Evolutionary conservation across 92 coral and sea anemone species (phyloP).

Genomic region (Virgularia gustaviana): DNA sequence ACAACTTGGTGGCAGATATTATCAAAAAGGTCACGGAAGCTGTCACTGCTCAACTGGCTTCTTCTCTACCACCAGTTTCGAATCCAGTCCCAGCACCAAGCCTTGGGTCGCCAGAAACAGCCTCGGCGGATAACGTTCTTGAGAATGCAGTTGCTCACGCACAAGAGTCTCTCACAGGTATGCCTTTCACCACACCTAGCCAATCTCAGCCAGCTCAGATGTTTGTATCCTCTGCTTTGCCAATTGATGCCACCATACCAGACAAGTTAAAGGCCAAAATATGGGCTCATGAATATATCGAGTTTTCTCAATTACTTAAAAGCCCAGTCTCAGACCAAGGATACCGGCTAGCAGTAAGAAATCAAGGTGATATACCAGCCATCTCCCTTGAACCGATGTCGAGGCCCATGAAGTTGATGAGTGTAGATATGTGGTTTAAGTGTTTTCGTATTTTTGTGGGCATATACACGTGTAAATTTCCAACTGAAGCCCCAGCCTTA

Average conservation of each 20-base stretch:
- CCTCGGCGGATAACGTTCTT: no score
- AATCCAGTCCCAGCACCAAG: no score
- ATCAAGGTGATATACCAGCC: conserved; percentile 33
- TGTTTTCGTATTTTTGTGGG: conserved; percentile 48
- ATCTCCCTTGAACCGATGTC: conserved; percentile 35
- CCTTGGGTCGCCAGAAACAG: no score
- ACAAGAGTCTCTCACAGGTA: no score
- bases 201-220: neutral
- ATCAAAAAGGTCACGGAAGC: no score
- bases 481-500: no score
- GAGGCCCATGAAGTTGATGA: conserved; percentile 14
- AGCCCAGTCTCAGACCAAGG: conserved; percentile 24
- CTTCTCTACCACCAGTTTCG: no score
- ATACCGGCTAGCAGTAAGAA: conserved; percentile 23
- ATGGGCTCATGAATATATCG: conserved; percentile 51
- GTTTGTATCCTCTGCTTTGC: conserved; percentile 17
- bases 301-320: conserved; percentile 40
- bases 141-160: neutral
- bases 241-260: conserved; percentile 40
- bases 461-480: conserved; percentile 28
- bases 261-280: conserved; percentile 37
- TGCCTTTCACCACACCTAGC: no score
- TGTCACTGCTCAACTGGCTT: no score
- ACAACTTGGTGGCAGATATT: no score
- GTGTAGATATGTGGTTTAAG: conserved; percentile 49